Evolutionary conservation across 2,113 vertebrate species (phyloP), one percentile per base, ranked within the genome.

Genomic region (Hiodon tergisus): DNA sequence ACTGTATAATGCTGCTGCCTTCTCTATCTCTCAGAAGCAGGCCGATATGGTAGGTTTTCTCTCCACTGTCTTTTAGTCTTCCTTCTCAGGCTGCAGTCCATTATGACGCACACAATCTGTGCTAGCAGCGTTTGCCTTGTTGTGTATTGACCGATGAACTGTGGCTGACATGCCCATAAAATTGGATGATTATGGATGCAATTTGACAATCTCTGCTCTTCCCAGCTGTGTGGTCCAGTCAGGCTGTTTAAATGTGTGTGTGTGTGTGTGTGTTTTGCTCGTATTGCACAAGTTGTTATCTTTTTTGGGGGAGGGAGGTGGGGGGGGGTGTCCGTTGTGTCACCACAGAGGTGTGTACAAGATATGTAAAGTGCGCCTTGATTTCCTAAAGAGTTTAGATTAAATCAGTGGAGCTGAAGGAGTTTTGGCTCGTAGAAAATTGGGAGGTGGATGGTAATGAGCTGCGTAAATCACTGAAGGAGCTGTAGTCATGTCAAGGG

Each of bases 381-480:
- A 58, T 46, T 78, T 78, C 77, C 76, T 81, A 78, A 82, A 76
- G 79, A 77, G 74, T 77, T 84, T 82, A 82, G 80, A 81, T 78
- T 79, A 77, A 84, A 85, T 85, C 77, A 87, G 17, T 84, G 67
- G 72, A 77, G 82, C 58, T 75, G 77, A 81, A 83, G 63, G 79
- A 81, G 83, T 72, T 69, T 75, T 79, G 78, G 72, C 31, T 79
- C 80, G 8, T 70, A 65, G 63, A 75, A 76, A 67, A 76, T 83
- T 72, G 31, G 74, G 78, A 76, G 74, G 46, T 53, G 84, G 86
- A 87, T 89, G 83, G 65, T 77, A 87, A 88, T 82, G 78, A 82
- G 48, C 14, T 50, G 65, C 31, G 67, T 70, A 77, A 78, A 81
- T 84, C 81, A 79, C 61, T 14, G 50, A 65, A 62, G 78, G 72